Conservation (phyloP, 2,797 vertebrate species). For the Nannoperca obscura region DNA sequence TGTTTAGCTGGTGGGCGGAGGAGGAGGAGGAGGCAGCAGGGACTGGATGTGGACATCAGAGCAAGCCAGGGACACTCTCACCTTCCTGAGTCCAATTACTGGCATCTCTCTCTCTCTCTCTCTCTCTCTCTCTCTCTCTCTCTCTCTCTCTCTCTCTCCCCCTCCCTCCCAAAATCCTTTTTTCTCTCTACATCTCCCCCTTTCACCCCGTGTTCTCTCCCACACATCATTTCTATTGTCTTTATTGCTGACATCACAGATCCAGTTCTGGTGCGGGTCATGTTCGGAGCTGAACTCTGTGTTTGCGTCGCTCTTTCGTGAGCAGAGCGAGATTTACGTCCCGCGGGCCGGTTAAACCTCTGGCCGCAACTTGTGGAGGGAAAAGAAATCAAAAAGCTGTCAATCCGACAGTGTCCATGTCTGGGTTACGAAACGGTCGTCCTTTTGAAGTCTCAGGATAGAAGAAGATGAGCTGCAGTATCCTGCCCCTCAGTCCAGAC, state of each 20-base stretch:
- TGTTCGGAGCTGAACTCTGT: conserved; percentile 26
- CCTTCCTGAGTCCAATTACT: conserved; percentile 36
- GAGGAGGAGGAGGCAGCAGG: neutral
- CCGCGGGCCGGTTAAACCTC: conserved; percentile 32
- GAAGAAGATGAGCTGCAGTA: neutral
- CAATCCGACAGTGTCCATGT: conserved; percentile 11
- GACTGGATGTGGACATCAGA: conserved; percentile 51
- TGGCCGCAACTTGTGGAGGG: conserved; percentile 16
- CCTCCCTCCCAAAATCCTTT: conserved; percentile 2
- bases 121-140: conserved; percentile 1
- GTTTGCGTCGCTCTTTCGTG: conserved; percentile 20
- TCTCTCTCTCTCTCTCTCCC: neutral
- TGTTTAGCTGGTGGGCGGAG: conserved; percentile 40
- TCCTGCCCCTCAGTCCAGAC: neutral
- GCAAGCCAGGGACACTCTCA: conserved; percentile 39
- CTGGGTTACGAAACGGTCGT: conserved; percentile 8
- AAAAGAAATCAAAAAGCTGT: conserved; percentile 22
- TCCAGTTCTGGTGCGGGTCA: conserved; percentile 11
- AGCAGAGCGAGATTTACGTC: conserved; percentile 4
- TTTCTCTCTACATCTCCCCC: neutral
- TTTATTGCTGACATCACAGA: conserved; percentile 54
- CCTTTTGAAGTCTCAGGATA: conserved; percentile 23
- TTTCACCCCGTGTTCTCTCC: neutral
- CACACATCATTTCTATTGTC: conserved; percentile 43
- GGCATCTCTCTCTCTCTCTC: conserved; percentile 24